phyloP scores from a whole-genome alignment of 2,113 vertebrate genomes.

The Halcyon senegalensis region DNA sequence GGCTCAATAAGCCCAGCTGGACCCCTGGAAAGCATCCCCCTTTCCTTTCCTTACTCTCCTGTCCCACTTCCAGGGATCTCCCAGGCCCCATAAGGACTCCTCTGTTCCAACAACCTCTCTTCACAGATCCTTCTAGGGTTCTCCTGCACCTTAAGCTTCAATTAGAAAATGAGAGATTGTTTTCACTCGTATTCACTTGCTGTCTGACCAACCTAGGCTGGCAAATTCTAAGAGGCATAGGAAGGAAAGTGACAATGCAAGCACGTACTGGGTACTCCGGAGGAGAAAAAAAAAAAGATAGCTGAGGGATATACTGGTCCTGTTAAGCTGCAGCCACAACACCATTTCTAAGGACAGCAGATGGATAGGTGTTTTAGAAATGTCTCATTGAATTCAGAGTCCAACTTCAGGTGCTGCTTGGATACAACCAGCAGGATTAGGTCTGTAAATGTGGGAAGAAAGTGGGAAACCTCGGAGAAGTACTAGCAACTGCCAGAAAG shows the following conservation, averaged over 20 bases:
- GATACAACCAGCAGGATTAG: neutral
- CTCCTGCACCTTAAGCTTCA: neutral
- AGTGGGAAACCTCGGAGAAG: neutral
- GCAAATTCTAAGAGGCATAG: neutral
- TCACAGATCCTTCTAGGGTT: neutral
- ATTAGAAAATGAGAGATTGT: neutral
- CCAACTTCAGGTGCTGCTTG: neutral
- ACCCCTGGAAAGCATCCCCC: neutral
- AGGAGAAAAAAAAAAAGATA: neutral
- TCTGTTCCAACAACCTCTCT: neutral
- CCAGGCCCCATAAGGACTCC: neutral
- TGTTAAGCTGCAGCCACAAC: neutral
- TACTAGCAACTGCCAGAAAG: neutral
- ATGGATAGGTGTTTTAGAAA: neutral
- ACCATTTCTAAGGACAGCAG: rapidly evolving
- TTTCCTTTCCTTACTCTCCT: neutral
- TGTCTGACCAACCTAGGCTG: neutral
- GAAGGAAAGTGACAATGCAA: neutral
- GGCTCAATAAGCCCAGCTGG: neutral
- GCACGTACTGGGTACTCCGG: neutral
- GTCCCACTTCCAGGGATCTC: neutral
- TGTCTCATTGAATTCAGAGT: neutral
- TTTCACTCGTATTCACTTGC: neutral
- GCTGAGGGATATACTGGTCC: neutral
- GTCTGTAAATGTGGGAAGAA: neutral